Base-by-base conservation (phyloP, 1,140 invertebrate species). In the Drosophila cardini region DNA sequence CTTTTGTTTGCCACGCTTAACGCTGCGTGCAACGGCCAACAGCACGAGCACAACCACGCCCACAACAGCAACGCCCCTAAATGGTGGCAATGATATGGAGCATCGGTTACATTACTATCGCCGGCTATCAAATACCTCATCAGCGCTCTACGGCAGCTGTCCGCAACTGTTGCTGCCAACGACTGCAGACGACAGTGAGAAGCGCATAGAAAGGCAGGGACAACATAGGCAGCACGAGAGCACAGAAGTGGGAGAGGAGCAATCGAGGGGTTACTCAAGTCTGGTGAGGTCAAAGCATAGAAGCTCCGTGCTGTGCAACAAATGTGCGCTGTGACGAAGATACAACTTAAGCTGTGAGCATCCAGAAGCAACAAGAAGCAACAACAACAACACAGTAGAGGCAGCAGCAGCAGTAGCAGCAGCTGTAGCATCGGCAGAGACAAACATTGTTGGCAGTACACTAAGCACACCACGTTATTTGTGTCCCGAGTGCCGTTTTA, bases 261-360 rank as follows among this genome's bases (percentile, higher is more conserved):
- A 75, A 52, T 57, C 67, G 11, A 74, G 76, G 26, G 76, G 61
- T 30, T 89, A 84, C 38, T 87, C 84, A 30, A 87, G 84, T 57
- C 60, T 89, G 58, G 53, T 89, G 67, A 64, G 79, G 46, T 73
- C 76, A 38, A 80, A 73, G 50, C 78, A 68, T 43, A 74, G 73
- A 42, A 82, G 72, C 76, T 71, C 78, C 16, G 84, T 91, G 68
- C 71, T 91, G 60, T 91, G 90, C 78, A 87, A 91, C 60, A 90
- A 89, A 78, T 91, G 90, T 26, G 90, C 90, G 50, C 90, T 91
- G 90, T 91, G 90, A 91, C 90, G 90, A 91, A 91, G 90, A 90
- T 90, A 91, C 81, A 91, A 91, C 73, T 72, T 90, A 71, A 89
- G 78, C 79, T 91, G 90, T 77, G 84, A 89, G 79, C 90, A 91